phyloP scores from a whole-genome alignment of 1,140 invertebrate species.

The Phymastichus coffea region DNA sequence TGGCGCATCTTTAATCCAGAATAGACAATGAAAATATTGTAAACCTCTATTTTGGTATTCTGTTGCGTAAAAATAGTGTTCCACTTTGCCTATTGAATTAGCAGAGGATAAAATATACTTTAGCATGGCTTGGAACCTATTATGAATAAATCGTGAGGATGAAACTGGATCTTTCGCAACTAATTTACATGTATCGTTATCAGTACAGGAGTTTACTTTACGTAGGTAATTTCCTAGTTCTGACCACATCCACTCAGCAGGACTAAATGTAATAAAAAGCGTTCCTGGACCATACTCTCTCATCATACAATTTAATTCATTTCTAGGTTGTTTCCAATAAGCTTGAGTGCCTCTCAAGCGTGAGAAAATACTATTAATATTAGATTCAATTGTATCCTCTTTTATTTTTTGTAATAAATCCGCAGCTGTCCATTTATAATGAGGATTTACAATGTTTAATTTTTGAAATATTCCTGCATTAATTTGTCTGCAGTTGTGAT shows the following conservation, averaged over 20 bases:
- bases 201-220: conserved; percentile 34
- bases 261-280: conserved; percentile 48
- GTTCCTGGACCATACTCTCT: conserved; percentile 45
- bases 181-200: conserved; percentile 37
- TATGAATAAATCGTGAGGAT: too few relatives aligned
- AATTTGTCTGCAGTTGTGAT: too few relatives aligned
- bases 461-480: too few relatives aligned
- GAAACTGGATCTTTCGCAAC: conserved; percentile 42
- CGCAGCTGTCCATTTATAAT: conserved; percentile 30
- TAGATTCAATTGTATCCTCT: conserved; percentile 32
- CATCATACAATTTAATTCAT: conserved; percentile 37
- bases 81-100: too few relatives aligned
- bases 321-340: conserved; percentile 35
- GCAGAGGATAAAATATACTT: conserved; percentile 40
- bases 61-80: too few relatives aligned
- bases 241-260: too few relatives aligned
- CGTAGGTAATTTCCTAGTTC: conserved; percentile 47
- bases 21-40: conserved; percentile 42
- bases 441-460: too few relatives aligned
- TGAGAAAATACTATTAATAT: too few relatives aligned
- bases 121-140: conserved; percentile 42
- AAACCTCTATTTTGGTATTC: conserved; percentile 39
- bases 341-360: conserved; percentile 35
- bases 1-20: conserved; percentile 43
- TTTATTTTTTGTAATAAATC: conserved; percentile 35